Base-by-base conservation (phyloP, 2,797 vertebrate genomes). In the Acipenser oxyrinchus region DNA sequence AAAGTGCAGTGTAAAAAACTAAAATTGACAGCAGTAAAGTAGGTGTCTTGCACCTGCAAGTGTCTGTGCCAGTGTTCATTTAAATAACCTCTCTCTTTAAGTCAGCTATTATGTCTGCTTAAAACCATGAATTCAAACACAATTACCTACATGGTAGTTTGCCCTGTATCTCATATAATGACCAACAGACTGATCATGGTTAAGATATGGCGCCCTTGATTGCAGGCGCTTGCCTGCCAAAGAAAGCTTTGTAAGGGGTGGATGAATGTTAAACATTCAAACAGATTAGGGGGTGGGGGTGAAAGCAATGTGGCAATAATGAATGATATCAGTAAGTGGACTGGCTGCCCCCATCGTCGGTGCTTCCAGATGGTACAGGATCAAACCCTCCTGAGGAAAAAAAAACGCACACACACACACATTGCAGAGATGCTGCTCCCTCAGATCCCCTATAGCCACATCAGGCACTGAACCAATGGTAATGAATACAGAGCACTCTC, bases 281-380 rank as follows among this genome's bases (percentile, higher is more conserved):
- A 10, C 8, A 51, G 62, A 64, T 11, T 72, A 73, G 73, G 71
- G 70, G 69, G 69, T 67, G 50, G 68, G 68, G 64, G 62, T 64
- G 68, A 66, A 66, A 67, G 64, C 68, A 74, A 6, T 23, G 65
- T 78, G 79, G 81, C 52, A 76, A 78, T 73, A 70, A 81, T 71
- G 76, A 70, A 81, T 84, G 77, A 77, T 73, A 75, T 80, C 72
- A 73, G 74, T 75, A 85, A 83, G 77, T 68, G 69, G 70, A 72
- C 64, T 58, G 55, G 55, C 55, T 74, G 79, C 81, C 81, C 83
- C 78, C 73, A 78, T 81, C 76, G 80, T 82, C 78, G 64, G 72
- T 81, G 76, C 76, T 79, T 76, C 81, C 86, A 88, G 85, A 86
- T 87, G 84, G 83, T 83, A 82, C 74, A 74, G 73, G 82, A 75